Percentiles rank a stretch among this genome's conserved stretches.
Conservation (phyloP, 2,888 invertebrate genomes). For the Frankliniella fusca region DNA sequence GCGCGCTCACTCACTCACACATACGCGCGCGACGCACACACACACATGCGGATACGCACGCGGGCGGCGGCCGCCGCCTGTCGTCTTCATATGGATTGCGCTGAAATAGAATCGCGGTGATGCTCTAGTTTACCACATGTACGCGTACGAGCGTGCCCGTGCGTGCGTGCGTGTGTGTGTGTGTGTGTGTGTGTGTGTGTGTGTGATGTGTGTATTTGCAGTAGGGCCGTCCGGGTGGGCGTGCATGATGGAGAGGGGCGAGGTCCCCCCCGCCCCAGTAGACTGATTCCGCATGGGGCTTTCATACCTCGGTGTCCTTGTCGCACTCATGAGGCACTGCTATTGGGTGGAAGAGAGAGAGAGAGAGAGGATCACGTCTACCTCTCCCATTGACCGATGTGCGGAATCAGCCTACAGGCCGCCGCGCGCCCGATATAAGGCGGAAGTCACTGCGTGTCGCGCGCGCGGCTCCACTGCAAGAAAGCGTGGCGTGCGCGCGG, state of each 20-base stretch:
- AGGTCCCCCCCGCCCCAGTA: background rate
- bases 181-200: background rate
- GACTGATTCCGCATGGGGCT: too few species aligned
- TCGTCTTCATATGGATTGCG: conserved; percentile 16
- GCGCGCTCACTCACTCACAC: background rate
- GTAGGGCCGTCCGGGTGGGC: background rate
- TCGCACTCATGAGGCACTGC: too few species aligned
- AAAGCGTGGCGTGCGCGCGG: background rate
- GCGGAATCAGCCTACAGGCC: too few species aligned
- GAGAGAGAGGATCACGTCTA: too few species aligned
- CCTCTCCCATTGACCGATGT: too few species aligned
- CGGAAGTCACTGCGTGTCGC: background rate
- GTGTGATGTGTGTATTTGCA: background rate
- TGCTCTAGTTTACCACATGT: conserved; percentile 7
- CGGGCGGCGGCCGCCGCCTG: background rate
- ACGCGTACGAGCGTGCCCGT: too few species aligned
- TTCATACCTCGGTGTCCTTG: too few species aligned
- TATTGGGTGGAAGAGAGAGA: too few species aligned
- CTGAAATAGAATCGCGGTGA: conserved; percentile 11
- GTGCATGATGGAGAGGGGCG: background rate
- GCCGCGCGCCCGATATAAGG: too few species aligned
- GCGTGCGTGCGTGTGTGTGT: background rate
- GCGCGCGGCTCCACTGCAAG: too few species aligned
- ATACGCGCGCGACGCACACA: too few species aligned
- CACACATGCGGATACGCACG: too few species aligned